These are phyloP conservation scores for Nycteola revayana DNA, from an alignment of 2,888 invertebrate genomes.

Conservation along the genomic window DNA sequence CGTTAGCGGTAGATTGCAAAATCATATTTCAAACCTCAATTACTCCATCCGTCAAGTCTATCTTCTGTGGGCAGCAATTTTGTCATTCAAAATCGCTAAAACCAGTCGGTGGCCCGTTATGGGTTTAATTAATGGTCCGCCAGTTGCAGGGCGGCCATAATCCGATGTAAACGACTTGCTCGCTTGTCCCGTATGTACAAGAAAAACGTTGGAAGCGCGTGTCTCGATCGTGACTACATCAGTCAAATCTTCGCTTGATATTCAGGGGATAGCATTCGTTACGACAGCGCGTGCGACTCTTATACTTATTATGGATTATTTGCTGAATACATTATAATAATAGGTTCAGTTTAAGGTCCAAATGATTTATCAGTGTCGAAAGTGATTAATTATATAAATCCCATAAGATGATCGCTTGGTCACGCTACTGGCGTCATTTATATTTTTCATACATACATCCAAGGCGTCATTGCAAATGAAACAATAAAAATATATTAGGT, in stretches of 20 bases:
- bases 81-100: slow-evolving; percentile 66
- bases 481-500: too few relatives aligned
- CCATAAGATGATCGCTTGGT: too few relatives aligned
- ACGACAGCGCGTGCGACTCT: slow-evolving; percentile 48
- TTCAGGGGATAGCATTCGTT: slow-evolving; percentile 64
- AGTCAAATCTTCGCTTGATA: slow-evolving; percentile 72
- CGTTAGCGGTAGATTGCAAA: slow-evolving; percentile 47
- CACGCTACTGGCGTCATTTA: too few relatives aligned
- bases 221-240: slow-evolving; percentile 68
- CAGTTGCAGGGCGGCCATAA: slow-evolving; percentile 52
- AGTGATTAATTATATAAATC: too few relatives aligned
- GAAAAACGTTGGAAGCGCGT: slow-evolving; percentile 66
- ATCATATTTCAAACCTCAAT: slow-evolving; percentile 65
- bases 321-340: slow-evolving; percentile 48
- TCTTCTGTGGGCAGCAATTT: slow-evolving; percentile 52
- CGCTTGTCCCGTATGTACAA: slow-evolving; percentile 46
- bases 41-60: slow-evolving; percentile 59
- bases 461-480: too few relatives aligned
- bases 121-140: slow-evolving; percentile 62
- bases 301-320: slow-evolving; percentile 48
- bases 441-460: too few relatives aligned
- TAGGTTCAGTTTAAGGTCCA: slow-evolving; percentile 29
- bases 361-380: not conserved
- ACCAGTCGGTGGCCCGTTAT: slow-evolving; percentile 54
- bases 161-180: slow-evolving; percentile 53